phyloP scores from a whole-genome alignment of 2,797 vertebrate genomes.

The Macrochelys suwanniensis region DNA sequence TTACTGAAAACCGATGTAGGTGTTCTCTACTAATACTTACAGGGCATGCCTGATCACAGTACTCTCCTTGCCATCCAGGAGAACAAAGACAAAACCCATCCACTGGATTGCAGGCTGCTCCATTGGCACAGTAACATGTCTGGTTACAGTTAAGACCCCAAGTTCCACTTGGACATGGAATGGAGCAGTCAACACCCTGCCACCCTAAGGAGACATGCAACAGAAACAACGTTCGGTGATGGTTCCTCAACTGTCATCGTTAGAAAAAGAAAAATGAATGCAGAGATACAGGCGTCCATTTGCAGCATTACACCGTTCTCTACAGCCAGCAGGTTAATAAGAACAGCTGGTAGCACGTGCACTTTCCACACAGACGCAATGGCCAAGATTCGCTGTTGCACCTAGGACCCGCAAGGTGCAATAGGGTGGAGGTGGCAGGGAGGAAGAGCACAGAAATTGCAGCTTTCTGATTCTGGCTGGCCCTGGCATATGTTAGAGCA shows the following conservation, averaged over 20 bases:
- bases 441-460: neutral
- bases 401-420: neutral
- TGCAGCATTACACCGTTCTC: neutral
- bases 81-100: slow-evolving; percentile 92
- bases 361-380: neutral
- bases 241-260: neutral
- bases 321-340: neutral
- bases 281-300: neutral
- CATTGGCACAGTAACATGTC: slow-evolving; percentile 90
- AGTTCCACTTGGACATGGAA: slow-evolving; percentile 91
- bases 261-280: neutral
- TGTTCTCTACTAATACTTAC: slow-evolving; percentile 81
- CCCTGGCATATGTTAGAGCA: neutral
- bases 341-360: neutral
- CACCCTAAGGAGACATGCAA: slow-evolving; percentile 85
- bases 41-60: slow-evolving; percentile 90
- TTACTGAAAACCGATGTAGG: neutral
- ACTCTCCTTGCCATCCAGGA: slow-evolving; percentile 92
- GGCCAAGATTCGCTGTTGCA: neutral
- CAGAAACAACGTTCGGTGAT: neutral
- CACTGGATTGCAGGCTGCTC: slow-evolving; percentile 90
- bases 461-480: neutral
- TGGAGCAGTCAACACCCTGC: slow-evolving; percentile 94
- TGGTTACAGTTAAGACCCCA: slow-evolving; percentile 95
- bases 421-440: neutral